Conservation (phyloP, 2,888 invertebrate genomes). For the Diachrysia chrysitis region DNA sequence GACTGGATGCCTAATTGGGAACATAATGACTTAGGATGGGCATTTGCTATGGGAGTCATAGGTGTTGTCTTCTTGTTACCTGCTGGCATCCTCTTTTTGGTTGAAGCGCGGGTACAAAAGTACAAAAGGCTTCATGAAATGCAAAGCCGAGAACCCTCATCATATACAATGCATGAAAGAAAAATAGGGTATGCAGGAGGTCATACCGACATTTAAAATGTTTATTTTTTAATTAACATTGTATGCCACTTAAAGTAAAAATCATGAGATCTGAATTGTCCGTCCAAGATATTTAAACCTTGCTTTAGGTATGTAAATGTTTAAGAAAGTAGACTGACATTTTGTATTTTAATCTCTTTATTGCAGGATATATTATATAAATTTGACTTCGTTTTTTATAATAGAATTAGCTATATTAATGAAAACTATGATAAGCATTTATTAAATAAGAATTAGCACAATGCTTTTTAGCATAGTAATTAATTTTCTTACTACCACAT, state of each 20-base stretch:
- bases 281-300: conserved; percentile 31
- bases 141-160: conserved; percentile 91
- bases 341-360: background rate
- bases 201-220: conserved; percentile 92
- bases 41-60: conserved; percentile 95
- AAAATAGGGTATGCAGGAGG: conserved; percentile 88
- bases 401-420: background rate
- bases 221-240: background rate
- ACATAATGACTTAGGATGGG: conserved; percentile 98
- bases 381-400: background rate
- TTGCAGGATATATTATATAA: background rate
- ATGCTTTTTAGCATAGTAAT: background rate
- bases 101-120: conserved; percentile 94
- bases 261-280: conserved; percentile 13
- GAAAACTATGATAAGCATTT: background rate
- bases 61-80: conserved; percentile 94
- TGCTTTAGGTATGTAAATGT: conserved; percentile 3
- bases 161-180: conserved; percentile 91
- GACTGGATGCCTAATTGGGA: conserved; percentile 99
- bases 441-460: background rate
- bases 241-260: background rate
- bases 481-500: background rate
- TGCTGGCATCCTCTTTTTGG: conserved; percentile 93
- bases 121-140: conserved; percentile 93
- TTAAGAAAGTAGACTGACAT: conserved; percentile 3